Evolutionary conservation across 2,797 vertebrate genomes (phyloP).

Genomic region (Xenops minutus): DNA sequence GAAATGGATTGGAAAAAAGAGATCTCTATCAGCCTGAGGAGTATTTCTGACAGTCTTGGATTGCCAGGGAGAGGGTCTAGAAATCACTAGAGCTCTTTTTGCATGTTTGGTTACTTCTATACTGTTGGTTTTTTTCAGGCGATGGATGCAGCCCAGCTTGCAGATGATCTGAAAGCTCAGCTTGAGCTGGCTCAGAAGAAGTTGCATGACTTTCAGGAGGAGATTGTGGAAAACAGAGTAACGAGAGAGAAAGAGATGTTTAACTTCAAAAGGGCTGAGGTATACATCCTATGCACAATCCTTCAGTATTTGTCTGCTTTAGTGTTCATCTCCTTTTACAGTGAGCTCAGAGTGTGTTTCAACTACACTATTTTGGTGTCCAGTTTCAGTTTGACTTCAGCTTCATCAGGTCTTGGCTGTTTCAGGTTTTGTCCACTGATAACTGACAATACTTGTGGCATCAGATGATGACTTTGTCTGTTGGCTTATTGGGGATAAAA

Average conservation of each 20-base stretch:
- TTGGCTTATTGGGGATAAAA: background rate
- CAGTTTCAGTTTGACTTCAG: background rate
- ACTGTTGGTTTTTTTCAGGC: conserved; percentile 72
- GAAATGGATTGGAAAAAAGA: background rate
- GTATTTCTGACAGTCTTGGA: background rate
- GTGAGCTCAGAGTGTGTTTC: background rate
- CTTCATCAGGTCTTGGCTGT: background rate
- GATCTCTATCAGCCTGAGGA: background rate
- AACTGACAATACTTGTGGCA: background rate
- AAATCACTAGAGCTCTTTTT: background rate
- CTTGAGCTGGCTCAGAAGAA: conserved; percentile 91
- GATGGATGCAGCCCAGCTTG: conserved; percentile 88
- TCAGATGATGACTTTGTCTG: background rate
- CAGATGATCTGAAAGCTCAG: conserved; percentile 89
- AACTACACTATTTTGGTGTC: background rate
- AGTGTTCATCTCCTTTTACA: background rate
- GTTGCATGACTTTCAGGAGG: conserved; percentile 88
- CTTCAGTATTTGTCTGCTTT: background rate
- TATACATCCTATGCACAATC: background rate
- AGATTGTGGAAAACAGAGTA: conserved; percentile 94
- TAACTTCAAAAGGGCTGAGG: conserved; percentile 94
- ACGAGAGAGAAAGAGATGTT: conserved; percentile 96
- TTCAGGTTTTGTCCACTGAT: background rate
- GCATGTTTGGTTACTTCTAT: background rate
- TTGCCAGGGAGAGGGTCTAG: background rate